Evolutionary conservation across 2,888 invertebrate genomes (phyloP).

Genomic region (Capitulum mitella): DNA sequence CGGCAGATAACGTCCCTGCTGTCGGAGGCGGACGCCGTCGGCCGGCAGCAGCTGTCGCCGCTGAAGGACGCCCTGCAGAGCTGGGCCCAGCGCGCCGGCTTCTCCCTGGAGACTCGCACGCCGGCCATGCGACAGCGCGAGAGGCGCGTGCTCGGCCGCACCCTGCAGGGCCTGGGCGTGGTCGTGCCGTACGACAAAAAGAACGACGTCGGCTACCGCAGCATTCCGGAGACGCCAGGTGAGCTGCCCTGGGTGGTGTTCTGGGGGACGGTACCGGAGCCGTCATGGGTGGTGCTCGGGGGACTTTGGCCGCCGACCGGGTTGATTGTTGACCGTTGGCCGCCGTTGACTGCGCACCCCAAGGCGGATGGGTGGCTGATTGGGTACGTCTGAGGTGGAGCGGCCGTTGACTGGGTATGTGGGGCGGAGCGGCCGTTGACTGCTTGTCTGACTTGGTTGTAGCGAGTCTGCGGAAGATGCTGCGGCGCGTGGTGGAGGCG

Average conservation of each 20-base stretch:
- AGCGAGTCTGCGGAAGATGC: constrained; percentile 61
- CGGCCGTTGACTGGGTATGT: no score
- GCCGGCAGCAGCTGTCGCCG: constrained; percentile 41
- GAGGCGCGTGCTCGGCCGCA: constrained; percentile 57
- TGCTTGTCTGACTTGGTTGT: constrained; percentile 42
- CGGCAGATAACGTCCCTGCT: constrained; percentile 52
- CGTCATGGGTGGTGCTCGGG: no score
- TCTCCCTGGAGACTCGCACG: constrained; percentile 44
- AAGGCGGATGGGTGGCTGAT: no score
- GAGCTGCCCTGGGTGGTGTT: not conserved
- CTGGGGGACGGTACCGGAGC: not conserved
- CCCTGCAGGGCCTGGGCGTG: constrained; percentile 74
- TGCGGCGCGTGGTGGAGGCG: constrained; percentile 53
- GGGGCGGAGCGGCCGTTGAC: no score
- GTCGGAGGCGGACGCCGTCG: constrained; percentile 48
- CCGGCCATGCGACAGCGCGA: constrained; percentile 56
- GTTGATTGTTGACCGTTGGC: no score
- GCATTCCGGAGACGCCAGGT: constrained; percentile 53
- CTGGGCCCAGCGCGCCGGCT: constrained; percentile 48
- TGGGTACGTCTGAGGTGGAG: no score
- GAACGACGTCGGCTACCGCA: constrained; percentile 75
- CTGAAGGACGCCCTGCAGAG: constrained; percentile 56
- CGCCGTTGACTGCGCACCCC: no score
- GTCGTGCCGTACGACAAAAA: constrained; percentile 75
- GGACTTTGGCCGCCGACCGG: no score